Conservation (phyloP, 2,888 invertebrate genomes). For the Melanostoma mellinum region DNA sequence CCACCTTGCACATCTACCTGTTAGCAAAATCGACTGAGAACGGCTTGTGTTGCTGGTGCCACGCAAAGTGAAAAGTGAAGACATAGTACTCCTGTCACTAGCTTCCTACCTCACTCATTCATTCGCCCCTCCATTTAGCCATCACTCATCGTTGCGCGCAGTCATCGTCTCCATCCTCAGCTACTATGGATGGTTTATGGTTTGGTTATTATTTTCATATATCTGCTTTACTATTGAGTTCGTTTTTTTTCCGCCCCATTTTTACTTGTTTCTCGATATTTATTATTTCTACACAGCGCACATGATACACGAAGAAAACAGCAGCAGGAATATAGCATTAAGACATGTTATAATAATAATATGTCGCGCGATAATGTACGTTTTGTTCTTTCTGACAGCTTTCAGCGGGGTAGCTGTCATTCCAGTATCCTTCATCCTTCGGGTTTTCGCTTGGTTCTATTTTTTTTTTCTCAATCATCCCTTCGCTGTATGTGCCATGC, state of each 20-base stretch:
- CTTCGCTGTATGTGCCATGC: slow-evolving; percentile 33
- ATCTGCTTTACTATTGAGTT: slow-evolving; percentile 51
- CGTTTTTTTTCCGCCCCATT: slow-evolving; percentile 17
- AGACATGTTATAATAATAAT: slow-evolving; percentile 70
- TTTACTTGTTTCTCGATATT: slow-evolving; percentile 18
- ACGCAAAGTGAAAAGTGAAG: slow-evolving; percentile 29
- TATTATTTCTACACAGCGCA: slow-evolving; percentile 23
- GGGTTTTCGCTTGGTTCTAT: slow-evolving; percentile 33
- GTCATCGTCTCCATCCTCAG: slow-evolving; percentile 38
- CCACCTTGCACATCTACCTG: background rate
- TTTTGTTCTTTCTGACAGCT: slow-evolving; percentile 70
- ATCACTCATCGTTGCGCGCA: slow-evolving; percentile 49
- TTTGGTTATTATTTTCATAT: slow-evolving; percentile 53
- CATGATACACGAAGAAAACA: slow-evolving; percentile 48
- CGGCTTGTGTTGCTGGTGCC: slow-evolving; percentile 20
- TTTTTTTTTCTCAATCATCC: slow-evolving; percentile 3
- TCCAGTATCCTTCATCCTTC: slow-evolving; percentile 61
- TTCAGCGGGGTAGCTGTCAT: slow-evolving; percentile 72
- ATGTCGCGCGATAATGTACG: slow-evolving; percentile 73
- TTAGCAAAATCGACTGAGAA: slow-evolving; percentile 59
- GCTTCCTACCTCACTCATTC: slow-evolving; percentile 41
- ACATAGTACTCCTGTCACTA: slow-evolving; percentile 38
- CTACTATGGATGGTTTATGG: slow-evolving; percentile 34
- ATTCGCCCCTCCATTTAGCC: slow-evolving; percentile 47
- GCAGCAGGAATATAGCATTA: slow-evolving; percentile 56